A percentile compares a stretch with the other conserved stretches of the same genome.
These are phyloP conservation scores for Ammodramus savannarum DNA, from an alignment of 2,113 vertebrate genomes.

Conservation along the genomic window DNA sequence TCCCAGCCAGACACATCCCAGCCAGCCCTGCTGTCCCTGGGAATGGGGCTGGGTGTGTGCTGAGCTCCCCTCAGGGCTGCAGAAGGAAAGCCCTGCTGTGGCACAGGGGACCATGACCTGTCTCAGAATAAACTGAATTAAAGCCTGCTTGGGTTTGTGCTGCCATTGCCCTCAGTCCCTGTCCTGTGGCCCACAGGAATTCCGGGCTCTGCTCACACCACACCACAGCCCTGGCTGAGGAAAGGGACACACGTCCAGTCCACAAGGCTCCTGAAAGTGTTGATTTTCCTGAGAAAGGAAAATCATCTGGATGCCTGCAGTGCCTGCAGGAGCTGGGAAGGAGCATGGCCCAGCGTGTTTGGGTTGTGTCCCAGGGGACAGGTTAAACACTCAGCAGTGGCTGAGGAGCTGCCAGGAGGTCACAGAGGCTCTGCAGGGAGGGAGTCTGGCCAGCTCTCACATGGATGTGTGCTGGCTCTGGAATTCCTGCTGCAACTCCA, in stretches of 20 bases:
- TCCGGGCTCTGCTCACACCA: background rate
- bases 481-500: background rate
- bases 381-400: background rate
- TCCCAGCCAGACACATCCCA: fast-evolving
- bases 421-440: background rate
- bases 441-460: background rate
- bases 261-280: background rate
- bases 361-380: background rate
- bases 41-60: background rate
- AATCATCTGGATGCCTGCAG: background rate
- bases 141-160: background rate
- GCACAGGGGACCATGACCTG: background rate
- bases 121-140: background rate
- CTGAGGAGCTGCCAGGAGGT: slow-evolving; percentile 16
- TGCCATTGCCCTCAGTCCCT: background rate
- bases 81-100: background rate
- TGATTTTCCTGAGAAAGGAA: background rate
- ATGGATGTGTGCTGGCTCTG: slow-evolving; percentile 12
- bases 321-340: background rate
- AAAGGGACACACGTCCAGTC: background rate
- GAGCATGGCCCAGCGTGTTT: background rate
- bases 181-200: background rate
- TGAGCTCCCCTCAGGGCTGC: background rate
- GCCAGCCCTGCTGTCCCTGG: background rate
- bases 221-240: background rate